phyloP scores from a whole-genome alignment of 2,113 vertebrate genomes.

The Dromas ardeola region DNA sequence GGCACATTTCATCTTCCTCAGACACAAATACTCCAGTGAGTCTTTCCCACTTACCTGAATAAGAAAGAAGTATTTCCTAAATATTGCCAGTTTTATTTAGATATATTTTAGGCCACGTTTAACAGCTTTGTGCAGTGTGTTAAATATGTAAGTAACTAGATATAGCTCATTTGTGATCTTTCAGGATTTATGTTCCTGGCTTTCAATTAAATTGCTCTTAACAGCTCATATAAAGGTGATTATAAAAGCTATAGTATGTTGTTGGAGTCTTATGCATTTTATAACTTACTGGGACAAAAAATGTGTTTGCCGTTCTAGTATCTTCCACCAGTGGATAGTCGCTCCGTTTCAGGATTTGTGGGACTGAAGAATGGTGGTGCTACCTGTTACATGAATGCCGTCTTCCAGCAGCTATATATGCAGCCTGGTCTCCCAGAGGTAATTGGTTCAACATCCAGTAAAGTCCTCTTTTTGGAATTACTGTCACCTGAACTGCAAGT shows the following conservation, averaged over 20 bases:
- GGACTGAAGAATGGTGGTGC: constrained; percentile 97
- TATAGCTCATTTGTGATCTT: fast-evolving
- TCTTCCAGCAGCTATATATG: constrained; percentile 99
- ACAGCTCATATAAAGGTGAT: not conserved
- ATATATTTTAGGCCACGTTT: not conserved
- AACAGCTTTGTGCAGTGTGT: not conserved
- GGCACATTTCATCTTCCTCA: not conserved
- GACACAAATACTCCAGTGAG: not conserved
- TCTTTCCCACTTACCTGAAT: not conserved
- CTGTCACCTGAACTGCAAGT: not conserved
- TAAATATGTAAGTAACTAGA: not conserved
- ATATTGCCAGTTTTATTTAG: not conserved
- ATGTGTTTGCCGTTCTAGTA: constrained; percentile 74
- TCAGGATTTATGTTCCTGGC: not conserved
- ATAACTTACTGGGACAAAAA: not conserved
- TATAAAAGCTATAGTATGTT: not conserved
- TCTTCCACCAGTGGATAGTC: constrained; percentile 95
- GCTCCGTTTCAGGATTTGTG: constrained; percentile 93
- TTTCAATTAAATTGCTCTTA: not conserved
- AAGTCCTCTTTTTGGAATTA: not conserved
- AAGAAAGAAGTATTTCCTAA: not conserved
- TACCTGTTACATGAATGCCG: constrained; percentile 98
- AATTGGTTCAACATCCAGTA: not conserved
- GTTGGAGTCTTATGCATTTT: not conserved
- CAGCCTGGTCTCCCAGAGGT: constrained; percentile 97